Base-by-base conservation (phyloP, 2,888 invertebrate species). In the Coelinius sp. region DNA sequence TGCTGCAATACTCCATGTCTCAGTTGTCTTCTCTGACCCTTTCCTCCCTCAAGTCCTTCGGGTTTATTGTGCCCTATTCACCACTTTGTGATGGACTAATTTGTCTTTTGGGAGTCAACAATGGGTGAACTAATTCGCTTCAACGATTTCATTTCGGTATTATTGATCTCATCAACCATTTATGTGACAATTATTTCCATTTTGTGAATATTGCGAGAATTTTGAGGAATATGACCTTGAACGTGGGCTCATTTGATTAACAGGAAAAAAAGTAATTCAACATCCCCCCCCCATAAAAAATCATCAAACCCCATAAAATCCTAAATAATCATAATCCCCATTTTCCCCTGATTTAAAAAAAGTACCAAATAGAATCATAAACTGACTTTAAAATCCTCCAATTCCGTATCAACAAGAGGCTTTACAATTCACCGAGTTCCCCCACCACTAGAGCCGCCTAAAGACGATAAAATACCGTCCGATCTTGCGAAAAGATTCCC, bases 1-100 rank as follows among this genome's bases (percentile, higher is more conserved):
- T 52, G 27, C 25, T 56, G 14, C 56, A 31, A 56, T 56, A 56
- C 56, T 56, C n/a, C 27, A 56, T 56, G 56, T 31, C 27, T 31
- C 56, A 14, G 31, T 14, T 56, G 27, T 56, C 56, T 56, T 10
- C 27, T 31, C 31, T 31, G 31, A n/a, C 56, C 56, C 56, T 56
- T 27, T 24, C 14, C 56, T n/a, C n/a, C n/a, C 56, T 24, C 22
- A 27, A 6, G 4, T 27, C 12, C n/a, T 31, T 56, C 31, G 56
- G 12, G 27, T 56, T 27, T 31, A 56, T 56, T 56, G 56, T 56
- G n/a, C 56, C n/a, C 27, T 25, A 53, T 24, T 53, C 56, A 27
- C 56, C 17, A 6, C 14, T 31, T 20, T 25, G 8, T 12, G 25
- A 25, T 56, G 7, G 14, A 17, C 27, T 56, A 56, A 56, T 56